Conservation (phyloP, 2,113 vertebrate species). For the Elephantulus edwardii region DNA sequence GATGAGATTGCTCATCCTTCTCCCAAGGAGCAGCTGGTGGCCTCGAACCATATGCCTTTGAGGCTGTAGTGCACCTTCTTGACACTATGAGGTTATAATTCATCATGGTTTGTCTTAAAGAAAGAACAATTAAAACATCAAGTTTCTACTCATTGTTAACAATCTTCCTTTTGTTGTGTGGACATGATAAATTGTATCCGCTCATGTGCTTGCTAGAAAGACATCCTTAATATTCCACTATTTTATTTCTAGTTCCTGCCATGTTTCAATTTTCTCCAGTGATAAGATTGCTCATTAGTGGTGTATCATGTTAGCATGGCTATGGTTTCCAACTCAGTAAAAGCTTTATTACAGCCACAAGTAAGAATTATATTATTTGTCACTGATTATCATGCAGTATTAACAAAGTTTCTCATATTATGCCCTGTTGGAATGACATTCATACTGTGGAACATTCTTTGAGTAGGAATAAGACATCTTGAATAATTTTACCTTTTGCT, state of each 20-base stretch:
- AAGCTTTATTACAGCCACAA: background rate
- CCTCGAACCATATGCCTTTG: no score
- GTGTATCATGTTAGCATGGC: background rate
- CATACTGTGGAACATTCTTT: background rate
- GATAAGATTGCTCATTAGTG: background rate
- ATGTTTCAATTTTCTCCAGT: background rate
- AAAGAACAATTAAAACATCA: conserved; percentile 6
- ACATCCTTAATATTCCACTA: background rate
- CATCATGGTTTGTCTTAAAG: background rate
- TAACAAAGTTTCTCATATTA: background rate
- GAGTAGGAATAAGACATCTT: background rate
- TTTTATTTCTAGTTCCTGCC: conserved; percentile 10
- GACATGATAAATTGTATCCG: background rate
- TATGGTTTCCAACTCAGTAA: background rate
- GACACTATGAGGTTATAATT: conserved; percentile 10
- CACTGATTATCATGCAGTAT: background rate
- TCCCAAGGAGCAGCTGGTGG: no score
- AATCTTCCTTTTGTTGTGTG: conserved; percentile 3
- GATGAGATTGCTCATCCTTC: no score
- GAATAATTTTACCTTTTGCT: background rate
- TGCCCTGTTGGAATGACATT: background rate
- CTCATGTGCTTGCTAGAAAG: background rate
- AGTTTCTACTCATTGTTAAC: conserved; percentile 37
- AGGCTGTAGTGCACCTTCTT: no score
- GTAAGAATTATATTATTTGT: background rate